These are phyloP conservation scores for Myrmecobius fasciatus DNA, from an alignment of 2,113 vertebrate species.

Conservation along the genomic window DNA sequence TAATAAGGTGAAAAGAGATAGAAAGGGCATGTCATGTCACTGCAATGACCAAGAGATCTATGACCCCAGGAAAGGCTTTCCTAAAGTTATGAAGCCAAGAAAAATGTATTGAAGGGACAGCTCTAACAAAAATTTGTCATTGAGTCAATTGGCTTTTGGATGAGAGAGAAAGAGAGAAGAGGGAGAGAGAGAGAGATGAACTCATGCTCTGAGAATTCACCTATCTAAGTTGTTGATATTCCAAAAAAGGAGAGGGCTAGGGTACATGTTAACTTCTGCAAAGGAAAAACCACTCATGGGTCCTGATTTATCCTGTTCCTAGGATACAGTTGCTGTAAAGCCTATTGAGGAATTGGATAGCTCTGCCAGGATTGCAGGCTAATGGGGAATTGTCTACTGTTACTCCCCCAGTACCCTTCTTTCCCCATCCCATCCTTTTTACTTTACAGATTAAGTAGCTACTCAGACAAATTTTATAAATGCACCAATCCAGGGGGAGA, in stretches of 20 bases:
- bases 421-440: neutral
- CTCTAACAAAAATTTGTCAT: neutral
- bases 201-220: neutral
- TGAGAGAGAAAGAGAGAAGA: too few relatives aligned
- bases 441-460: neutral
- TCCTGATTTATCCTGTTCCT: neutral
- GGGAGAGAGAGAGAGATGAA: neutral
- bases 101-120: neutral
- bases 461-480: neutral
- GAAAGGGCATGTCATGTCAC: neutral
- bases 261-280: neutral
- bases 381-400: neutral
- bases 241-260: neutral
- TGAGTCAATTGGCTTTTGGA: neutral
- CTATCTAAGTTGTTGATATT: neutral
- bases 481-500: neutral
- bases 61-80: neutral
- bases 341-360: neutral
- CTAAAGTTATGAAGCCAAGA: neutral
- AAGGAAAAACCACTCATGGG: neutral
- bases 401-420: neutral
- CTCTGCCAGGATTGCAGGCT: neutral
- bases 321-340: neutral
- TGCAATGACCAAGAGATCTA: neutral
- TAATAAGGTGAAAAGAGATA: neutral